Evolutionary conservation across 2,888 invertebrate genomes (phyloP), one percentile per base, ranked within the genome.

Genomic region (Balanococcus diminutus): DNA sequence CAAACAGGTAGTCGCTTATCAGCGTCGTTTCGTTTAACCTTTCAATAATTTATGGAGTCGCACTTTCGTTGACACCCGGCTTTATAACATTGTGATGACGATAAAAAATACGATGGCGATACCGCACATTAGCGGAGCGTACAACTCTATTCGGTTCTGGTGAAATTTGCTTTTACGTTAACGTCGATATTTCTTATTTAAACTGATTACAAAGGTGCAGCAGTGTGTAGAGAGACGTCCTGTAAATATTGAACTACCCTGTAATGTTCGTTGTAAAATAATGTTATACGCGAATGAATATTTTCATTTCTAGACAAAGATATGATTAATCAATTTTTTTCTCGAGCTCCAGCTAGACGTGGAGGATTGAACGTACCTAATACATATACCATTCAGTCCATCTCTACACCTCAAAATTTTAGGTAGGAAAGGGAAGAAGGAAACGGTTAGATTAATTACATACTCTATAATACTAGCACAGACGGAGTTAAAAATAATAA

Each of bases 1-100:
- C 75, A 79, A 79, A 79, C 75, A 79, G 75, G 75, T 79, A 79
- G 75, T 79, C 75, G 75, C 75, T 79, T 79, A 79, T 79, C 75
- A 79, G 75, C 75, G 36, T 79, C 75, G 75, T 79, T 79, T 36
- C 32, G 75, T 79, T 79, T 79, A 79, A 79, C 75, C 75, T 79
- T 79, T 79, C 75, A 79, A 36, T 79, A 79, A 79, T 79, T 79
- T 79, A 79, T 79, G 75, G 75, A 79, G 75, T 79, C 75, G 36
- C 36, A 79, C 75, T 79, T 36, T 79, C 75, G 75, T 19, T 67
- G 67, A 67, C 67, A 67, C 67, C 31, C 67, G 28, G 67, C 67
- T 67, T 67, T 67, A 67, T 31, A 67, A 67, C 67, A 28, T 67
- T 67, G 67, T 11, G 56, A 56, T 67, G 67, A 67, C 67, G 67